phyloP scores from a whole-genome alignment of 2,113 vertebrate genomes.

The Glareola pratincola region DNA sequence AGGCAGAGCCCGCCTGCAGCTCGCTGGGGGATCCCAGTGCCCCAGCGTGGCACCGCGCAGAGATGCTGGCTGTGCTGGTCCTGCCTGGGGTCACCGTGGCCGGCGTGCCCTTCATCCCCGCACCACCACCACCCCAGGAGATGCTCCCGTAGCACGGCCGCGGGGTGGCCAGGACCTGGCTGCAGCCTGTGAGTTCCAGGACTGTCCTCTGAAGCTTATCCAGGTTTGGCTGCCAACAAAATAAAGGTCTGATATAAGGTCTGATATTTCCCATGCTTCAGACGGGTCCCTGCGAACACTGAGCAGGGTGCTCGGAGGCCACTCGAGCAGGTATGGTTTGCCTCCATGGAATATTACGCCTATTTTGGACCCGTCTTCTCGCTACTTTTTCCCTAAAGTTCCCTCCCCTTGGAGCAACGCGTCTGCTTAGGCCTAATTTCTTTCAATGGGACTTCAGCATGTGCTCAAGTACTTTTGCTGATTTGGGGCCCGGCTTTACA shows the following conservation, averaged over 20 bases:
- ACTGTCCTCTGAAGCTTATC: not conserved
- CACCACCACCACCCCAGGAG: not conserved
- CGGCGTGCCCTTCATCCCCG: not conserved
- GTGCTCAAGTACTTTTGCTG: slow-evolving; percentile 29
- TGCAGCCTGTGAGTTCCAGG: not conserved
- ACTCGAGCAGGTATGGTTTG: accelerated
- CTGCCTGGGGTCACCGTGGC: accelerated
- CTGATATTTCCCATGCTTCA: not conserved
- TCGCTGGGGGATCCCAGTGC: not conserved
- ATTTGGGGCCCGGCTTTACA: not conserved
- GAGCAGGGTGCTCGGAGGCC: not conserved
- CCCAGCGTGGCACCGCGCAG: not conserved
- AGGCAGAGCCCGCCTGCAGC: not conserved
- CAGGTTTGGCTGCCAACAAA: not conserved
- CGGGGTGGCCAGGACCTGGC: accelerated
- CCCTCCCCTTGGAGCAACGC: not conserved
- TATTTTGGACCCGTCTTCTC: not conserved
- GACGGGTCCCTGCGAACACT: not conserved
- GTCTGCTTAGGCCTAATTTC: not conserved
- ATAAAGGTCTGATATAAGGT: not conserved
- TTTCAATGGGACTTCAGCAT: slow-evolving; percentile 27
- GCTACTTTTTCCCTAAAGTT: not conserved
- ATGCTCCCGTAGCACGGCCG: not conserved
- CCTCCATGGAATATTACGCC: not conserved
- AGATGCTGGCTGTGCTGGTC: not conserved